phyloP scores from a whole-genome alignment of 2,113 vertebrate genomes.

The Otus sunia region DNA sequence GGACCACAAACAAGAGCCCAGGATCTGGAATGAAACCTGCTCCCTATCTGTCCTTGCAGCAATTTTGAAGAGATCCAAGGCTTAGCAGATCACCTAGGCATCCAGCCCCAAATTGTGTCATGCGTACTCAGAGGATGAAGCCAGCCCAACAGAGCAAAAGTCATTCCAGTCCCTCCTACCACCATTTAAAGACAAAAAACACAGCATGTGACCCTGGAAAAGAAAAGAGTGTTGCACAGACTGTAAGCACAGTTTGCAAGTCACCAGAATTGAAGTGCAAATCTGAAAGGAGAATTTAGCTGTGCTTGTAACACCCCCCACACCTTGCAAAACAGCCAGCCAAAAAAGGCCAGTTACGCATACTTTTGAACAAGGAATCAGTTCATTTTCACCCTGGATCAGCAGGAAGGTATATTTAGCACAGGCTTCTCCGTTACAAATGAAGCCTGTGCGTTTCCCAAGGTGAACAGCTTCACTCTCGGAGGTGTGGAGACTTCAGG shows the following conservation, averaged over 20 bases:
- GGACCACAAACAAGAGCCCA: background rate
- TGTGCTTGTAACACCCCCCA: background rate
- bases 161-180: background rate
- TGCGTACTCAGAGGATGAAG: background rate
- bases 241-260: background rate
- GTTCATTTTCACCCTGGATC: background rate
- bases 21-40: background rate
- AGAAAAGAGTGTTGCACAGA: fast-evolving
- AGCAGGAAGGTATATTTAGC: background rate
- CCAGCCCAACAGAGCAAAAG: background rate
- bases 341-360: background rate
- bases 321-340: background rate
- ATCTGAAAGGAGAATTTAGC: background rate
- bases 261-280: background rate
- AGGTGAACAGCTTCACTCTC: background rate
- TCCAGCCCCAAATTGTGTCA: fast-evolving
- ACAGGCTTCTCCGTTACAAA: background rate
- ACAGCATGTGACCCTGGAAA: background rate
- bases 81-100: background rate
- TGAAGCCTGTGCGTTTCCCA: background rate
- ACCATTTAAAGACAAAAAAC: background rate
- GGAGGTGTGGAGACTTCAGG: background rate
- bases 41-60: background rate
- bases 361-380: background rate
- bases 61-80: background rate